Evolutionary conservation across 2,888 invertebrate genomes (phyloP).

Genomic region (Cheilosia impressa): DNA sequence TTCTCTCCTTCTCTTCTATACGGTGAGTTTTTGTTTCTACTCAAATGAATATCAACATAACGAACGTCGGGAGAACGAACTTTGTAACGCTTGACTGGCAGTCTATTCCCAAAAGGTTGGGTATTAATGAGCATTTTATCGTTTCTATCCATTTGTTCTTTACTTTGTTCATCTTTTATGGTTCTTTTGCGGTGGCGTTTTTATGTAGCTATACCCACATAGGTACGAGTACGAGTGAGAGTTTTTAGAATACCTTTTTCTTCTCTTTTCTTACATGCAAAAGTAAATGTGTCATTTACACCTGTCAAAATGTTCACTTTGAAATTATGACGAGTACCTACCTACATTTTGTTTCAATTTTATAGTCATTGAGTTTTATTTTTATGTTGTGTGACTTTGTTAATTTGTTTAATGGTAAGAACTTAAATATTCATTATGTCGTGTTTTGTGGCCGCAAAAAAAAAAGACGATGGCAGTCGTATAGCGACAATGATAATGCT

Average conservation of each 20-base stretch:
- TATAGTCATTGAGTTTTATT: not conserved
- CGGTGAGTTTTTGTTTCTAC: not conserved
- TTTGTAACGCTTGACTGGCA: conserved; percentile 48
- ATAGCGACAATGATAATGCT: not conserved
- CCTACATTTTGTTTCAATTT: not conserved
- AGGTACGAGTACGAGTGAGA: not conserved
- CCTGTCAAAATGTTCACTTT: conserved; percentile 18
- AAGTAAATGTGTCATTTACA: conserved; percentile 30
- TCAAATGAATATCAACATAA: conserved; percentile 19
- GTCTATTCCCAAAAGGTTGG: conserved; percentile 52
- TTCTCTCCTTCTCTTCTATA: not conserved
- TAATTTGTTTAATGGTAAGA: not conserved
- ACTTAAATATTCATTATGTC: not conserved
- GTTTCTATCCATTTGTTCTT: conserved; percentile 50
- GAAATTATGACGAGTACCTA: not conserved
- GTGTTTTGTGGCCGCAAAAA: not conserved
- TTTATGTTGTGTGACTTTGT: not conserved
- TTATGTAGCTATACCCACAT: not conserved
- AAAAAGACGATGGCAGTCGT: not conserved
- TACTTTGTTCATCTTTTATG: conserved; percentile 26
- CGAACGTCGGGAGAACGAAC: conserved; percentile 26
- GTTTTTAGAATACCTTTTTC: conserved; percentile 5
- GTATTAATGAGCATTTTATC: conserved; percentile 59
- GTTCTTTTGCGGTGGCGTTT: not conserved
- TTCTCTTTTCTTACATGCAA: not conserved